Evolutionary conservation across 2,888 invertebrate genomes (phyloP), one percentile per base, ranked within the genome.

Genomic region (Autographa gamma): DNA sequence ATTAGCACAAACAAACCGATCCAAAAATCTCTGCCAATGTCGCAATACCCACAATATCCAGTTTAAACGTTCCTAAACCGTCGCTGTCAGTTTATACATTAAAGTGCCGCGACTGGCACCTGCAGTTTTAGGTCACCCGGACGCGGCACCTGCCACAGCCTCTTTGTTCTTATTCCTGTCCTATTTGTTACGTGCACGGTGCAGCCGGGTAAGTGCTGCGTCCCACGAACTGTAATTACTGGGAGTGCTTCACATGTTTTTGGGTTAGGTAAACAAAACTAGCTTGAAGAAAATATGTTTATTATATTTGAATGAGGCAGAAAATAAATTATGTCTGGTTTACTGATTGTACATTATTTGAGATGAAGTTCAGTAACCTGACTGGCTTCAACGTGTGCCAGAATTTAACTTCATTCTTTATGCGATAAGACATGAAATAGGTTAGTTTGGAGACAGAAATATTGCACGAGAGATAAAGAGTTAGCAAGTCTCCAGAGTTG

Each of bases 121-220:
- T 92, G 90, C 91, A 91, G 86, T 94, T 93, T 90, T 92, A 94
- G 95, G 94, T 95, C 94, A 95, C 90, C 84, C 89, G 90, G 89
- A 87, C 89, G 86, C 87, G 85, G 83, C 86, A 85, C 86, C 87
- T 86, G 87, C 85, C 81, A 73, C 80, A 74, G 82, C 77, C 80
- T 86, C 88, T 87, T 88, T 89, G 88, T 89, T 89, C 89, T 87
- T 86, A 82, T 86, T 88, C 88, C 84, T 80, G 74, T 76, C 67
- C 81, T 69, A 75, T 83, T 82, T 83, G 69, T 76, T 73, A 75
- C 81, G 79, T 85, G 78, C 25, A 25, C 25, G 78, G 74, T 79
- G 75, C 77, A 74, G 83, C 80, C 76, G 76, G 72, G 65, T 77
- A 77, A 82, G 74, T 76, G 75, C 77, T 83, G 60, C 60, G 41